phyloP scores from a whole-genome alignment of 2,888 invertebrate genomes.

The Drosophila sordidula region DNA sequence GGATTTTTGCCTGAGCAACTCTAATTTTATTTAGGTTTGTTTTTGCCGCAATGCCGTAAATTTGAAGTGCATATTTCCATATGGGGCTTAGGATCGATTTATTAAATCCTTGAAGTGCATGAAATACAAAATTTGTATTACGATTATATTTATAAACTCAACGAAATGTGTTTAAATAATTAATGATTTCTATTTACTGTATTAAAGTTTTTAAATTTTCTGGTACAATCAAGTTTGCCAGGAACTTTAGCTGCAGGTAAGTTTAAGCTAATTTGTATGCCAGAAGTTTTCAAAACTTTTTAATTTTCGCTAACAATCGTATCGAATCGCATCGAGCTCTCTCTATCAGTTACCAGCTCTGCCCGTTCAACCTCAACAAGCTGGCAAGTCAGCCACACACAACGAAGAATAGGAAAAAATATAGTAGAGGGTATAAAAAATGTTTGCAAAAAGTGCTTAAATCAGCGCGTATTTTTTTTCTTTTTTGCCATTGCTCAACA shows the following conservation, averaged over 20 bases:
- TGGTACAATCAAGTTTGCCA: neutral
- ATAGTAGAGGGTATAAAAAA: slow-evolving; percentile 34
- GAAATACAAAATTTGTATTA: no score
- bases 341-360: slow-evolving; percentile 42
- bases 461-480: slow-evolving; percentile 69
- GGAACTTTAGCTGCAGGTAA: slow-evolving; percentile 58
- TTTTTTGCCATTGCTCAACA: slow-evolving; percentile 41
- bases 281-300: slow-evolving; percentile 67
- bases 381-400: slow-evolving; percentile 58
- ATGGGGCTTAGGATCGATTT: no score
- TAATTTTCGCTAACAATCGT: slow-evolving; percentile 62
- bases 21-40: no score
- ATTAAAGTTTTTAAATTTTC: neutral
- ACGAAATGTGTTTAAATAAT: no score
- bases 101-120: no score
- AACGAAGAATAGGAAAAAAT: slow-evolving; percentile 7
- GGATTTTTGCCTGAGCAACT: no score
- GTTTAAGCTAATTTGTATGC: slow-evolving; percentile 68
- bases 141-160: no score
- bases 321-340: slow-evolving; percentile 48
- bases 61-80: no score
- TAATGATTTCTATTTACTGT: neutral
- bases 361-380: slow-evolving; percentile 61
- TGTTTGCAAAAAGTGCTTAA: slow-evolving; percentile 63
- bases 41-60: no score